These are phyloP conservation scores for Antennarius maculatus DNA, from an alignment of 2,797 vertebrate species.

Conservation along the genomic window DNA sequence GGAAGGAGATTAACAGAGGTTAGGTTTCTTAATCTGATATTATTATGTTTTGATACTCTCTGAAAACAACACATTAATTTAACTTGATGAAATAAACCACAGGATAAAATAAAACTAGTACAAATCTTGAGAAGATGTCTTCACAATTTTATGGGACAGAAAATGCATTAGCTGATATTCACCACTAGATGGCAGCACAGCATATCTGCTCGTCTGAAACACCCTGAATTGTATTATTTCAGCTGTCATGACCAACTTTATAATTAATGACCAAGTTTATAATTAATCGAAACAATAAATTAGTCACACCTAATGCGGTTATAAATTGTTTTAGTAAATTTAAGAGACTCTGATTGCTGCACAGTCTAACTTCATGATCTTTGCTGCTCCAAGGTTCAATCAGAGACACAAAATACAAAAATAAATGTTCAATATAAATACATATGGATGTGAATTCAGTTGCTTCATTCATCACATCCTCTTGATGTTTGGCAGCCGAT, in stretches of 20 bases:
- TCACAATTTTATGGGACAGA: not conserved
- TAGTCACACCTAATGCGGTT: too few species aligned
- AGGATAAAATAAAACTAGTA: not conserved
- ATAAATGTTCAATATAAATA: not conserved
- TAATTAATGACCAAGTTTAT: too few species aligned
- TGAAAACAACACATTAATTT: not conserved
- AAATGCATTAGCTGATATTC: not conserved
- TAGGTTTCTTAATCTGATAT: not conserved
- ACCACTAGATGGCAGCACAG: slow-evolving; percentile 36
- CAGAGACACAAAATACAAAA: too few species aligned
- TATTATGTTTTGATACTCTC: not conserved
- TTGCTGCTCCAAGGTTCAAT: too few species aligned
- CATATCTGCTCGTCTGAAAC: not conserved
- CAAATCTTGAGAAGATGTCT: not conserved
- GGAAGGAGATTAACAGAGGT: not conserved
- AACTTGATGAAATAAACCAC: not conserved
- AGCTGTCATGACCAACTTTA: too few species aligned
- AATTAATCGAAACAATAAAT: too few species aligned
- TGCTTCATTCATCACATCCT: not conserved
- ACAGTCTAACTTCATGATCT: too few species aligned
- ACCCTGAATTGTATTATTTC: too few species aligned
- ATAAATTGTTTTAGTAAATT: too few species aligned
- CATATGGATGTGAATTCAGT: not conserved
- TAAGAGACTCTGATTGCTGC: too few species aligned
- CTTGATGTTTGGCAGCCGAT: too few species aligned